Evolutionary conservation across 2,797 vertebrate genomes (phyloP).

Genomic region (Onychomys torridus): DNA sequence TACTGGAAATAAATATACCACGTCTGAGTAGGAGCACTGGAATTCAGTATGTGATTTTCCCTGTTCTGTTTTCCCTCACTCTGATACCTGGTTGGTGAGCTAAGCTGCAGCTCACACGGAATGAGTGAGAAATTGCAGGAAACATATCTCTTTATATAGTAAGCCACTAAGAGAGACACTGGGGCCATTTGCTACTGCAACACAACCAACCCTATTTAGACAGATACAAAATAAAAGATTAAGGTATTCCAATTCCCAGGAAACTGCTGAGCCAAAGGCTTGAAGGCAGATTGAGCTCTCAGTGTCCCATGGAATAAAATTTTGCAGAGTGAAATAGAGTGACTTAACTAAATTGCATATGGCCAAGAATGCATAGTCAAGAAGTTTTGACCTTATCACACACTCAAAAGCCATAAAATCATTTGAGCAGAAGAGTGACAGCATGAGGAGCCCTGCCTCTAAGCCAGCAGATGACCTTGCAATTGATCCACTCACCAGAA

Average conservation of each 20-base stretch:
- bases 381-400: background rate
- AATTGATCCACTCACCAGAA: conserved; percentile 11
- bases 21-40: background rate
- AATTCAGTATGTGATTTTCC: background rate
- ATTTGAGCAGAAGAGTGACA: background rate
- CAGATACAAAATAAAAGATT: background rate
- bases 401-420: background rate
- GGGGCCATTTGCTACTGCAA: background rate
- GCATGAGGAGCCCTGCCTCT: background rate
- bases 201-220: background rate
- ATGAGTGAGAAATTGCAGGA: background rate
- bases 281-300: background rate
- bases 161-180: background rate
- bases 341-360: background rate
- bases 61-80: background rate
- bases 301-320: background rate
- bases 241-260: background rate
- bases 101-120: background rate
- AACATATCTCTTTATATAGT: background rate
- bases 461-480: conserved; percentile 37
- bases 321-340: background rate
- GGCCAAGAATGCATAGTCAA: background rate
- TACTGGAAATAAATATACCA: background rate
- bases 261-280: background rate
- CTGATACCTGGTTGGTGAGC: background rate